Percentiles rank a stretch among this genome's conserved stretches.
These are phyloP conservation scores for Ceyx erithaca DNA, from an alignment of 2,797 vertebrate species.

Conservation along the genomic window DNA sequence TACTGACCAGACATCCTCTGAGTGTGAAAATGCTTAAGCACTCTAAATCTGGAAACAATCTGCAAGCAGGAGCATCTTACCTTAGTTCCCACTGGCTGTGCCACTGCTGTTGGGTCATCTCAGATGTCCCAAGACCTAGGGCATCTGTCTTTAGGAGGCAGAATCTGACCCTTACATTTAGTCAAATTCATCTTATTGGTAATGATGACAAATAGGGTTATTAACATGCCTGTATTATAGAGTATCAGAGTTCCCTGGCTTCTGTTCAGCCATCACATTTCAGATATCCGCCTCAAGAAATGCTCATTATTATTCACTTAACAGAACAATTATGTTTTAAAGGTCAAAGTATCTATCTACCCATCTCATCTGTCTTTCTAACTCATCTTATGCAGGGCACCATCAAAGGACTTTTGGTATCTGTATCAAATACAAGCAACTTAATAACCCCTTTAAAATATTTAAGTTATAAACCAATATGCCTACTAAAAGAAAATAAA, in stretches of 20 bases:
- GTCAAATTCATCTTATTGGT: not conserved
- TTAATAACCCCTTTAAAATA: constrained; percentile 44
- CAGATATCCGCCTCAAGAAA: constrained; percentile 39
- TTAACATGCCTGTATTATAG: constrained; percentile 6
- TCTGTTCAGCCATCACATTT: constrained; percentile 56
- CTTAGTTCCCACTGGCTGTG: not conserved
- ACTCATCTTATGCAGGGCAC: not conserved
- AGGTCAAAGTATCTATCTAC: constrained; percentile 46
- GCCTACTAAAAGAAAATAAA: not conserved
- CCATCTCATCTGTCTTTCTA: constrained; percentile 41
- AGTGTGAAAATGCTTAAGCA: not conserved
- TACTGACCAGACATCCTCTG: not conserved
- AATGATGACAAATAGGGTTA: constrained; percentile 42
- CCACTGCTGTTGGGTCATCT: not conserved
- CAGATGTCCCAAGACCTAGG: not conserved
- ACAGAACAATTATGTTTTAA: constrained; percentile 58
- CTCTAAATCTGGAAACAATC: not conserved
- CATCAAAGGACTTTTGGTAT: not conserved
- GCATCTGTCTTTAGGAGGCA: not conserved
- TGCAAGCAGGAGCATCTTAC: not conserved
- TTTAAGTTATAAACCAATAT: not conserved
- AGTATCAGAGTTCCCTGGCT: constrained; percentile 15
- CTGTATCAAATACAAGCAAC: not conserved
- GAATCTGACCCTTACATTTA: not conserved
- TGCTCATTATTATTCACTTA: constrained; percentile 58